Evolutionary conservation across 2,888 invertebrate genomes (phyloP), one percentile per base, ranked within the genome.

Genomic region (Sphinx pinastri): DNA sequence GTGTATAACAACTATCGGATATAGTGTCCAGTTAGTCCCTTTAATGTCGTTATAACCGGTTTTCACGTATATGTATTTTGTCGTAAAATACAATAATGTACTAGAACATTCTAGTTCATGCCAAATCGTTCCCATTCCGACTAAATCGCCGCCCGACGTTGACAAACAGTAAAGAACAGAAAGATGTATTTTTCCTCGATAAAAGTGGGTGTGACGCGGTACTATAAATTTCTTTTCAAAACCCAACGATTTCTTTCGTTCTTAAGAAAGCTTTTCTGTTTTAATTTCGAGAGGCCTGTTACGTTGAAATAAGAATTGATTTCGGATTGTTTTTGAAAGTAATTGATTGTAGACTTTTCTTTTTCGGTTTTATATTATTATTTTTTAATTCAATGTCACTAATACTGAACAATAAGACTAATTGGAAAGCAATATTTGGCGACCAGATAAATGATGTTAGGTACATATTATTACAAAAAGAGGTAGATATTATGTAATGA

Each of bases 181-280:
- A 90, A 91, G 89, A 91, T 90, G 89, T 91, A 91, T 91, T 90
- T 90, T 77, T 84, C 86, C 80, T 80, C 89, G 91, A 90, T 91
- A 89, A 91, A 90, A 91, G 91, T 90, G 67, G 67, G 73, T 76
- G 76, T 83, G 84, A 84, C 83, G 75, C 67, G 13, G 6, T 70
- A 75, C 84, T 72, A 84, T 84, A 84, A 84, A 85, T 84, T 82
- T 80, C 59, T 51, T 73, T 75, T 75, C 76, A 75, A 75, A 76
- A 72, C 77, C 77, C 74, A 60, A 71, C 68, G 74, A 80, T 82
- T 81, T 81, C 38, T 25, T 60, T 52, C n/a, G n/a, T 6, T 49
- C 14, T 25, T 6, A n/a, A 38, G 58, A 31, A 19, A 59, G 31
- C 38, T 38, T 38, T 38, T 38, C 8, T 2, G 12, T 54, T 25